Evolutionary conservation across 2,113 vertebrate species (phyloP).

Genomic region (Semnornis frantzii): DNA sequence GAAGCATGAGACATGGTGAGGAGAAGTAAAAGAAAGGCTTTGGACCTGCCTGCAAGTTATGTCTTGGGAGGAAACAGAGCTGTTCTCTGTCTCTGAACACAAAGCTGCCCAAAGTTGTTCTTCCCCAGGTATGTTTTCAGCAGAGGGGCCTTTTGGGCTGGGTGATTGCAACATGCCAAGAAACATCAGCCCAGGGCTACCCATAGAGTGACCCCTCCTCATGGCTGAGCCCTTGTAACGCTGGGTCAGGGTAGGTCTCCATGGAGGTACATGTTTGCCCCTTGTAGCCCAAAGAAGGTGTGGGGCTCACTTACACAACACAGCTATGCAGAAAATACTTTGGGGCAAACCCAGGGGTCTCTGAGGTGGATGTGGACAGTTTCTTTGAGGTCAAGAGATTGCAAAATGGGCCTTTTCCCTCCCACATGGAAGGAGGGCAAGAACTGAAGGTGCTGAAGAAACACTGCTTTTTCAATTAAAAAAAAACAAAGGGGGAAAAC

Average conservation of each 20-base stretch:
- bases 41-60: neutral
- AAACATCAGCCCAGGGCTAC: neutral
- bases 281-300: neutral
- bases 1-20: neutral
- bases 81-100: neutral
- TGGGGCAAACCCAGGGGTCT: neutral
- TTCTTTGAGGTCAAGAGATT: neutral
- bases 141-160: neutral
- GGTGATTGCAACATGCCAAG: neutral
- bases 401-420: neutral
- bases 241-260: neutral
- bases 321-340: neutral
- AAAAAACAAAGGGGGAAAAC: neutral
- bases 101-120: neutral
- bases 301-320: neutral
- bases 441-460: neutral
- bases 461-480: neutral
- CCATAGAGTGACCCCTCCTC: neutral
- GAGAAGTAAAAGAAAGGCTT: neutral
- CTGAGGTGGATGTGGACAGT: neutral
- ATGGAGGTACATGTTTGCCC: neutral
- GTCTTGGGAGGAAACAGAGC: neutral
- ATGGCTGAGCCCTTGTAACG: fast-evolving
- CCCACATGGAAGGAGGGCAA: neutral
- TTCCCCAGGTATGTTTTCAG: neutral